Evolutionary conservation across 1,140 invertebrate genomes (phyloP).

Genomic region (Apis cerana): DNA sequence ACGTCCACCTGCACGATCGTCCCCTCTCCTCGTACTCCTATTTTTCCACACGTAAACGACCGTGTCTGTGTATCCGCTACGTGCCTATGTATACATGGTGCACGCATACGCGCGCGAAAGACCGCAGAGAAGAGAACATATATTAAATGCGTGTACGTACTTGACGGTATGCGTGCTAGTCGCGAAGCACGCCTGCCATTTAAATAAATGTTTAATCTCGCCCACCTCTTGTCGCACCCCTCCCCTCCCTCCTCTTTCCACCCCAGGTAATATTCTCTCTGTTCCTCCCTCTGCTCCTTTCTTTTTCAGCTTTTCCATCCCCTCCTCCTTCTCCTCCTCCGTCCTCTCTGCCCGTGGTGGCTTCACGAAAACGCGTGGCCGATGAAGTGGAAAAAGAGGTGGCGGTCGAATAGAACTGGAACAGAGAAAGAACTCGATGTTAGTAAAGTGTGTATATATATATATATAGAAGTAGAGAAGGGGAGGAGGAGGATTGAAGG

Average conservation of each 20-base stretch:
- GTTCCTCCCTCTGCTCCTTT: conserved; percentile 51
- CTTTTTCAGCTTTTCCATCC: conserved; percentile 42
- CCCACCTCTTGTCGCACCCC: conserved; percentile 45
- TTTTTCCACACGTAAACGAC: conserved; percentile 37
- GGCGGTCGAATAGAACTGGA: not conserved
- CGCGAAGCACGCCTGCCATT: conserved; percentile 74
- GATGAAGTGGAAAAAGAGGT: conserved; percentile 49
- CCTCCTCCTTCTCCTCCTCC: conserved; percentile 33
- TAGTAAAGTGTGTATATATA: no score
- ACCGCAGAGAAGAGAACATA: conserved; percentile 38
- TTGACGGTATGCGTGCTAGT: conserved; percentile 57
- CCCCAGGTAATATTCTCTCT: conserved; percentile 47
- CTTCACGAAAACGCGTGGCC: conserved; percentile 34
- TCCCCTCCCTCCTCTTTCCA: conserved; percentile 9
- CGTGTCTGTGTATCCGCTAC: not conserved
- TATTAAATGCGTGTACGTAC: conserved; percentile 57
- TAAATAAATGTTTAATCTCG: conserved; percentile 82
- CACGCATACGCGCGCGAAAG: not conserved
- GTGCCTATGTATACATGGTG: no score
- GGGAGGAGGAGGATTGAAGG: not conserved
- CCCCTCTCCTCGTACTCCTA: not conserved
- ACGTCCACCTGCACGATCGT: conserved; percentile 65
- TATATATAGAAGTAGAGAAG: no score
- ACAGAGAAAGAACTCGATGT: no score
- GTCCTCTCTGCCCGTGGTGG: not conserved